Evolutionary conservation across 2,888 invertebrate species (phyloP), one percentile per base, ranked within the genome.

Genomic region (Strigamia crassipes): DNA sequence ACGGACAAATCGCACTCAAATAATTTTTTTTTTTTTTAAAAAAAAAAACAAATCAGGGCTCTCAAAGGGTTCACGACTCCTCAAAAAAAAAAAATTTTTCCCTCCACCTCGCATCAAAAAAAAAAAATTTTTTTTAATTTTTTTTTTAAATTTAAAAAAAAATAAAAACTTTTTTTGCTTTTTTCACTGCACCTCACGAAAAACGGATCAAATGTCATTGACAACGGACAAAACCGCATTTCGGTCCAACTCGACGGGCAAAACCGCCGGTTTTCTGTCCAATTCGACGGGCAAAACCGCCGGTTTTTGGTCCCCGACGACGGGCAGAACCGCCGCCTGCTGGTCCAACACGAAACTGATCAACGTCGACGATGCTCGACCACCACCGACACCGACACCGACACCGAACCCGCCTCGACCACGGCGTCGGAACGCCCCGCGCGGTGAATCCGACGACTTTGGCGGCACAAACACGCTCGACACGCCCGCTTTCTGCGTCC

Each of bases 401-500:
- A 21, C 27, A 23, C 66, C 66, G 27, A 1, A 23, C 0, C 61
- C 27, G 23, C 56, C 56, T 15, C 56, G 1, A 18, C 66, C 66
- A 10, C 66, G 66, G 23, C 66, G 66, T 1, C 66, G 66, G 1
- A 66, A 9, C 12, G 23, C 6, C 21, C 66, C 66, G 66, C 66
- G 66, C 4, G 66, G 0, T 9, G 56, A 56, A 1, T 12, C n/a
- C 23, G 66, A 66, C 66, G 66, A 66, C 27, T 66, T 66, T 5
- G 73, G 81, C 23, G 82, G 78, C 38, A 78, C 81, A 82, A 78
- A 83, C n/a, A 83, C 78, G 38, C 81, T 81, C 42, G 82, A 81
- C 15, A 83, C 82, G n/a, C 83, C 83, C 46, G 23, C 82, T 56
- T 83, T 83, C 56, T 82, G 85, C 31, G 87, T 86, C 79, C 87